Base-by-base conservation (phyloP, 2,113 vertebrate species). In the Regulus satrapa region DNA sequence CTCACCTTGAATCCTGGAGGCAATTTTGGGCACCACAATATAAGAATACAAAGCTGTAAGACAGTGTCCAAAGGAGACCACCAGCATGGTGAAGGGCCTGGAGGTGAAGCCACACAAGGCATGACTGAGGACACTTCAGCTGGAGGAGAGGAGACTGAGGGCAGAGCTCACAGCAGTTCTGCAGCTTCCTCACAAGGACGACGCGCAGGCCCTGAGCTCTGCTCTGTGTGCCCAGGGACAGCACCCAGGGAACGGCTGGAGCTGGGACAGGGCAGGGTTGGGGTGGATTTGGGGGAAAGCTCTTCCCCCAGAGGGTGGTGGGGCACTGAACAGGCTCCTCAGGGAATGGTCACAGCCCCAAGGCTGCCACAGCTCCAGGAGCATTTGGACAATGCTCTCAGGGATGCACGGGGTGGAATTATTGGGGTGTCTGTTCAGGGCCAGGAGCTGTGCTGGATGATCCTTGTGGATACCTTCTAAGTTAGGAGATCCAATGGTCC, bases 311-410 rank as follows among this genome's bases (percentile, higher is more conserved):
- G 43, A 58, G 32, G 12, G 21, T 64, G 12, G 0, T 9, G 0
- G 2, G 26, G 36, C 51, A 28, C 51, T 38, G 59, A 18, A 2
- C 20, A 48, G 25, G 41, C 49, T 41, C 25, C 48, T 18, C n/a
- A 48, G 19, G 24, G 29, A 88, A 62, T 55, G 25, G 48, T 2
- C 48, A 40, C 2, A 0, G 49, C 11, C 17, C 31, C 66, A 34
- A 41, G 25, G 3, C 34, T 79, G 56, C 6, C 58, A 63, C 31
- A 79, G 31, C 8, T 63, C 31, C 41, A 79, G 31, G 25, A 41
- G 49, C 0, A 0, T 48, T 41, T 64, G 31, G 31, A 56, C 29
- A 79, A 12, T 0, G 0, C 6, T 49, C 25, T 31, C 41, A 43
- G 21, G 34, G 32, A 26, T 66, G 51, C 20, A 48, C 21, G 36